These are phyloP conservation scores for Trissolcus brochymenae DNA, from an alignment of 2,888 invertebrate genomes.

Conservation along the genomic window DNA sequence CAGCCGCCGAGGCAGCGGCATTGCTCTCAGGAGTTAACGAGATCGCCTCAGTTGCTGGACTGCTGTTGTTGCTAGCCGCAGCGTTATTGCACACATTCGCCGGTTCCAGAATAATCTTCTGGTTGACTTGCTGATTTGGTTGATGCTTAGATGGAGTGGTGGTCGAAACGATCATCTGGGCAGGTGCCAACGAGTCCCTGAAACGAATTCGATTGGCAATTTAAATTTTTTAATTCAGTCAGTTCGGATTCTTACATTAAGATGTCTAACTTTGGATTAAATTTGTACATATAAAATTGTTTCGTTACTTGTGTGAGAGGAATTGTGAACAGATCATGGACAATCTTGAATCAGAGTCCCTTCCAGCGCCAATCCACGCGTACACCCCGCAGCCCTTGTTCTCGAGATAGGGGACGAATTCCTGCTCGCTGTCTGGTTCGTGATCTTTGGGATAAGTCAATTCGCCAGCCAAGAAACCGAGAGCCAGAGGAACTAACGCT, in stretches of 20 bases:
- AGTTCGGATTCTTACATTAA: too few relatives aligned
- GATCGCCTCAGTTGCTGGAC: slow-evolving; percentile 67
- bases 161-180: slow-evolving; percentile 58
- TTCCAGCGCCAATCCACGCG: slow-evolving; percentile 96
- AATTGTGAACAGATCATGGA: slow-evolving; percentile 87
- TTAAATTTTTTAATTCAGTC: not conserved
- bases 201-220: not conserved
- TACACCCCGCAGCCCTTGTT: slow-evolving; percentile 79
- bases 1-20: slow-evolving; percentile 64
- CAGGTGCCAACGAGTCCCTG: slow-evolving; percentile 66
- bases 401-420: slow-evolving; percentile 73
- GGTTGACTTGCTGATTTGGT: slow-evolving; percentile 58
- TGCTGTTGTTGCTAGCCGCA: slow-evolving; percentile 59
- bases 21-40: slow-evolving; percentile 63
- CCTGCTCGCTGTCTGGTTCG: slow-evolving; percentile 69
- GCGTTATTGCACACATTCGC: slow-evolving; percentile 29
- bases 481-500: slow-evolving; percentile 69
- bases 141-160: slow-evolving; percentile 57
- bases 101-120: slow-evolving; percentile 27
- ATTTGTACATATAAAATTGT: not conserved
- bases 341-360: slow-evolving; percentile 90
- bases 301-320: slow-evolving; percentile 79
- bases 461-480: slow-evolving; percentile 74
- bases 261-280: not conserved
- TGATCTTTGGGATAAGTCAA: slow-evolving; percentile 68